Conservation (phyloP, 1,140 invertebrate species). For the Apolygus lucorum region DNA sequence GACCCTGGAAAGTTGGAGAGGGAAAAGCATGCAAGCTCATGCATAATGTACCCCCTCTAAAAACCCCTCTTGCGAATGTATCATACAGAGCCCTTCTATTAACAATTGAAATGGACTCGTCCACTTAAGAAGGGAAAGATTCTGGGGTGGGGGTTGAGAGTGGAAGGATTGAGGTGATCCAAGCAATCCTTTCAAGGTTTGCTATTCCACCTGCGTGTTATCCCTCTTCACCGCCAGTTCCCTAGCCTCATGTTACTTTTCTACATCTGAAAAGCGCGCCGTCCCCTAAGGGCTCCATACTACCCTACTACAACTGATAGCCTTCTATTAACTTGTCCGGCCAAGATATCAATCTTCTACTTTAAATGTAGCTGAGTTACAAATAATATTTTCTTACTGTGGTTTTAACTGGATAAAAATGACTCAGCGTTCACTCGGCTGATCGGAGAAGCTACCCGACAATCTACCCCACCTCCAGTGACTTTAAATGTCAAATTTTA, state of each 20-base stretch:
- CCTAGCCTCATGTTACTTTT: not conserved
- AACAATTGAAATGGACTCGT: constrained; percentile 16
- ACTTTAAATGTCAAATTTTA: too few relatives aligned
- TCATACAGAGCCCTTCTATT: constrained; percentile 9
- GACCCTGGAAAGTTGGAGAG: not conserved
- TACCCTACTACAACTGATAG: not conserved
- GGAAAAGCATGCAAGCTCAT: not conserved
- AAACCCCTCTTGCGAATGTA: not conserved
- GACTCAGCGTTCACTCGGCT: too few relatives aligned
- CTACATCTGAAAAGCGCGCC: constrained; percentile 6
- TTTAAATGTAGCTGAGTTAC: too few relatives aligned
- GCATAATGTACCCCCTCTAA: not conserved
- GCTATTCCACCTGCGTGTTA: constrained; percentile 9
- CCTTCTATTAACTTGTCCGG: constrained; percentile 1
- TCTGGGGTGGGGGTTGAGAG: not conserved
- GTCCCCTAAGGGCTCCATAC: not conserved
- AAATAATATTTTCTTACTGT: too few relatives aligned
- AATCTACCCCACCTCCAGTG: too few relatives aligned
- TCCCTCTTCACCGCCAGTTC: not conserved
- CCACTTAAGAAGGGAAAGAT: not conserved
- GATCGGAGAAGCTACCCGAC: too few relatives aligned
- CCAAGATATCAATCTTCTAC: not conserved
- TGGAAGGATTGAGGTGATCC: constrained; percentile 1
- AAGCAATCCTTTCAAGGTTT: constrained; percentile 13
- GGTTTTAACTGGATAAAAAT: too few relatives aligned